phyloP scores from a whole-genome alignment of 2,797 vertebrate species.

The Adelosebastes latens region DNA sequence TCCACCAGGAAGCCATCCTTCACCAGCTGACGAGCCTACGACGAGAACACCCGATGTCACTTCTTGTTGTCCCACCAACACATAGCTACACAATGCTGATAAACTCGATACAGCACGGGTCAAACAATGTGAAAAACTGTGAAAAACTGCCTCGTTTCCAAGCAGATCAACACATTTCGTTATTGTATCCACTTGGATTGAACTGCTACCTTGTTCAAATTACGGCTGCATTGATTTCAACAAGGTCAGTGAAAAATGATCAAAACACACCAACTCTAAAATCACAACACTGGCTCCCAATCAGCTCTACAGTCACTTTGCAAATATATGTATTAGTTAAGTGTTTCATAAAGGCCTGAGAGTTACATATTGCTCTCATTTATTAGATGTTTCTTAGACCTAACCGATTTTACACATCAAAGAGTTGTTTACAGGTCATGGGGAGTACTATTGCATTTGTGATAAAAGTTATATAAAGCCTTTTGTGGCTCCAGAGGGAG shows the following conservation, averaged over 20 bases:
- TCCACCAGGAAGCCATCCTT: slow-evolving; percentile 99
- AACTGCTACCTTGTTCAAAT: neutral
- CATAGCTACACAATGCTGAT: neutral
- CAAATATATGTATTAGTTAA: neutral
- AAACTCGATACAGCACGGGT: neutral
- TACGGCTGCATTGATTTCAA: neutral
- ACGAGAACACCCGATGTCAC: slow-evolving; percentile 42
- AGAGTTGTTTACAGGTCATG: no score
- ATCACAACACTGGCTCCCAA: neutral
- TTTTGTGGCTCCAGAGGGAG: neutral
- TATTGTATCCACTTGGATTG: neutral
- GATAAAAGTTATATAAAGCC: neutral
- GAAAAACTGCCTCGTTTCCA: neutral
- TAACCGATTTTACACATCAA: neutral
- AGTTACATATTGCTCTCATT: neutral
- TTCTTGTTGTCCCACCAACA: neutral
- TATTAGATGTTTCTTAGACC: neutral
- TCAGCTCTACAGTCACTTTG: neutral
- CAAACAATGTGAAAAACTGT: neutral
- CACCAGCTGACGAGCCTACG: slow-evolving; percentile 93
- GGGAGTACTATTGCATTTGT: neutral
- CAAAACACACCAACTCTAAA: neutral
- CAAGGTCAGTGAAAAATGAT: neutral
- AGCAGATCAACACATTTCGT: neutral
- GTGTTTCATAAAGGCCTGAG: neutral